These are phyloP conservation scores for Plutomurus gul DNA, from an alignment of 1,140 invertebrate genomes.

Conservation along the genomic window DNA sequence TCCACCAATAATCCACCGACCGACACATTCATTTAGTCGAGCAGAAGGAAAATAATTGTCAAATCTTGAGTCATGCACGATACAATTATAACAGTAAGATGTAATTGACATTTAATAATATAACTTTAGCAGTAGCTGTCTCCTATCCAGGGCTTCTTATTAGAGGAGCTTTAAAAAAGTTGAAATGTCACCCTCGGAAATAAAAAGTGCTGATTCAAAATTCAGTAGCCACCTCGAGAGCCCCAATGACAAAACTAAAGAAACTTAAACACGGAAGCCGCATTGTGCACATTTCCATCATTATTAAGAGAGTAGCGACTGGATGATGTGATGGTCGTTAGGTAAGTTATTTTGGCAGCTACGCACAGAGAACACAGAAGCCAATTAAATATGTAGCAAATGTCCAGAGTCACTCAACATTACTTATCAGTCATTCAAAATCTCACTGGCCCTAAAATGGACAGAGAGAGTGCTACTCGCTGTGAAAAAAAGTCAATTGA, in stretches of 20 bases:
- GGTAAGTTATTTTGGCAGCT: not conserved
- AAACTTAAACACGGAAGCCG: too few species aligned
- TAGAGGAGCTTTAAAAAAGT: too few species aligned
- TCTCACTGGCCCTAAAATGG: not conserved
- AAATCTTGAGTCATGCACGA: not conserved
- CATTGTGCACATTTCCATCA: too few species aligned
- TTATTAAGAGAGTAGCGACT: too few species aligned
- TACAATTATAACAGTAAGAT: too few species aligned
- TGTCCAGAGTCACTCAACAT: conserved; percentile 1
- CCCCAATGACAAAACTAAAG: too few species aligned
- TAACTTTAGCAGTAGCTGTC: too few species aligned
- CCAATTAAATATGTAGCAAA: conserved; percentile 13
- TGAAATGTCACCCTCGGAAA: not conserved
- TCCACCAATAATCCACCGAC: too few species aligned
- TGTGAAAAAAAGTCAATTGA: conserved; percentile 11
- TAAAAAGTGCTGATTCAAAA: not conserved
- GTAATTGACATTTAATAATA: too few species aligned
- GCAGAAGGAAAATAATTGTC: not conserved
- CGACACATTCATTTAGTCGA: too few species aligned
- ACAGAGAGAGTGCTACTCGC: too few species aligned
- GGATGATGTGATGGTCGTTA: too few species aligned
- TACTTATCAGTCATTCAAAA: conserved; percentile 28
- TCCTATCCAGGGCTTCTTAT: not conserved
- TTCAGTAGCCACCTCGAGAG: conserved; percentile 4
- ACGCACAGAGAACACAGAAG: not conserved